Conservation (phyloP, 2,797 vertebrate genomes). For the Schizopygopsis pylzovi region DNA sequence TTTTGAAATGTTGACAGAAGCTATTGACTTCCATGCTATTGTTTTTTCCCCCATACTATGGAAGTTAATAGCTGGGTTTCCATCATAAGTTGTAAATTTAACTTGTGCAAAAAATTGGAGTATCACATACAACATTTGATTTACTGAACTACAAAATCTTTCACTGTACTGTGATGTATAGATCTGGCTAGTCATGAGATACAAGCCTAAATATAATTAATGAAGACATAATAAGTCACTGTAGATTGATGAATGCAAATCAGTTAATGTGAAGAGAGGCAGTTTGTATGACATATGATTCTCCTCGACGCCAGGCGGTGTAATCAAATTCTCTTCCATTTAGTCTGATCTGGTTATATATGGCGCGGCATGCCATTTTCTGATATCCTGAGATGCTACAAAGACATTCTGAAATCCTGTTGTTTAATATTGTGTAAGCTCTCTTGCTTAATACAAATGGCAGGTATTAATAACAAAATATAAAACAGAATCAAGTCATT, state of each 20-base stretch:
- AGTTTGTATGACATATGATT: conserved; percentile 13
- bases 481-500: not conserved
- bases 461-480: not conserved
- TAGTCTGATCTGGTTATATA: conserved; percentile 17
- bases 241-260: conserved; percentile 11
- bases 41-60: not conserved
- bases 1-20: not conserved
- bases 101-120: no score
- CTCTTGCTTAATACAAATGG: not conserved
- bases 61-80: not conserved
- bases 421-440: not conserved
- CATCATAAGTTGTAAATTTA: not conserved
- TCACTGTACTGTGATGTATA: not conserved
- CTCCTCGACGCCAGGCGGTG: not conserved
- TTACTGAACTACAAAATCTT: not conserved
- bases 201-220: not conserved
- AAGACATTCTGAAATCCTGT: not conserved
- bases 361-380: not conserved
- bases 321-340: conserved; percentile 8
- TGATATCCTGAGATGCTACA: not conserved
- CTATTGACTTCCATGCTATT: not conserved
- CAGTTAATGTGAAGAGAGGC: not conserved
- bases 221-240: not conserved
- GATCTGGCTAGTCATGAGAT: not conserved
- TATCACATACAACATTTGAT: no score